Conservation (phyloP, 1,140 invertebrate genomes). For the Drosophila ambigua region DNA sequence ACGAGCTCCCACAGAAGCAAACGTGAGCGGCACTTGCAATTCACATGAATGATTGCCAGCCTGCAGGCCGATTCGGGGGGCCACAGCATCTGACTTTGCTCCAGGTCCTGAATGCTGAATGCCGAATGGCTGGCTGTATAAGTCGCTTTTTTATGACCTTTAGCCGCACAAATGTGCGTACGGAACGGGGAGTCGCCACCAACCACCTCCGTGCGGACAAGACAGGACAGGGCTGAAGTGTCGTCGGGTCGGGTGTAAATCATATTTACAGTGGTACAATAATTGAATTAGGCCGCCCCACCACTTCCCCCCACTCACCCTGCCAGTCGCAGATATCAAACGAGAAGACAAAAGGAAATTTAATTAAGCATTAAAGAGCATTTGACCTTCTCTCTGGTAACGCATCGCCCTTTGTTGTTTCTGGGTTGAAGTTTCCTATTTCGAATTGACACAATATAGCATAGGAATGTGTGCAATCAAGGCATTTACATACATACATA, state of each 20-base stretch:
- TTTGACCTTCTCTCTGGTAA: slow-evolving; percentile 31
- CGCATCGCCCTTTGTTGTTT: not conserved
- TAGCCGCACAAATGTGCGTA: slow-evolving; percentile 67
- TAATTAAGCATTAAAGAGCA: slow-evolving; percentile 49
- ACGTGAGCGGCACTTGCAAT: slow-evolving; percentile 43
- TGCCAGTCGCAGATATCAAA: slow-evolving; percentile 3
- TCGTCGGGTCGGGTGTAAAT: slow-evolving; percentile 57
- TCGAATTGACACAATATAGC: too few relatives aligned
- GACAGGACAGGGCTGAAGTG: slow-evolving; percentile 21
- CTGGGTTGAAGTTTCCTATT: too few relatives aligned
- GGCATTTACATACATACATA: too few relatives aligned
- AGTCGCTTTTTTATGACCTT: slow-evolving; percentile 68
- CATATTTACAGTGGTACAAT: slow-evolving; percentile 76
- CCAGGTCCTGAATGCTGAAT: slow-evolving; percentile 11
- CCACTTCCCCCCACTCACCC: slow-evolving; percentile 2
- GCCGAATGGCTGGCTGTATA: slow-evolving; percentile 41
- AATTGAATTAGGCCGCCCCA: slow-evolving; percentile 65
- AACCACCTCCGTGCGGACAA: not conserved
- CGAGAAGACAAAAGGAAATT: slow-evolving; percentile 41
- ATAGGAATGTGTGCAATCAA: too few relatives aligned
- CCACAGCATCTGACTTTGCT: too few relatives aligned
- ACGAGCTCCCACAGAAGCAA: slow-evolving; percentile 22
- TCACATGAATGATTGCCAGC: slow-evolving; percentile 33
- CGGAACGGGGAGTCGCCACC: slow-evolving; percentile 40
- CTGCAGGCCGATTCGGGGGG: slow-evolving; percentile 7